phyloP scores from a whole-genome alignment of 2,113 vertebrate genomes.

The Physeter macrocephalus region DNA sequence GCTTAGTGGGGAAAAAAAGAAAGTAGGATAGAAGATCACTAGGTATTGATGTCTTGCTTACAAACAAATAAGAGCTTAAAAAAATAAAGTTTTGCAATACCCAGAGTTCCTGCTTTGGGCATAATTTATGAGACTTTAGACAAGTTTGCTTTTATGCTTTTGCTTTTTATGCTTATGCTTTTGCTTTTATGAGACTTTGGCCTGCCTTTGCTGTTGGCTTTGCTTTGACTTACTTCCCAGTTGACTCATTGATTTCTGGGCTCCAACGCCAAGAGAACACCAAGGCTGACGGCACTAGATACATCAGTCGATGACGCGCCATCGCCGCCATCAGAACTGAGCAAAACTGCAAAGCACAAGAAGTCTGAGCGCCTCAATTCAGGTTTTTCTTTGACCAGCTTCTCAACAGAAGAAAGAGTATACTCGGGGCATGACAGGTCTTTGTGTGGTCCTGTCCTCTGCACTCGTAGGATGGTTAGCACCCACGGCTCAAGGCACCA shows the following conservation, averaged over 20 bases:
- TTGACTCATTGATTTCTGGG: constrained; percentile 17
- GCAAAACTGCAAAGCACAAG: neutral
- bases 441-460: neutral
- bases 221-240: neutral
- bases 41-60: neutral
- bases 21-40: neutral
- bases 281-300: neutral
- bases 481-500: neutral
- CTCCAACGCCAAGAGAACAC: neutral
- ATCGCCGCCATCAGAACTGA: neutral
- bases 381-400: neutral
- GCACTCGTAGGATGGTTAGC: neutral
- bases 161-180: too few relatives aligned
- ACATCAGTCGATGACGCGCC: neutral
- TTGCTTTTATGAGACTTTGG: neutral
- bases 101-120: neutral
- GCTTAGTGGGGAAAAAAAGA: neutral
- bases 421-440: neutral
- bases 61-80: neutral
- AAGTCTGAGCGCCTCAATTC: neutral
- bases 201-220: neutral
- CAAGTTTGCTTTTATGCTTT: too few relatives aligned
- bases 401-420: neutral
- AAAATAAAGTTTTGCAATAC: neutral
- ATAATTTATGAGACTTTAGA: neutral